Evolutionary conservation across 2,797 vertebrate species (phyloP).

Genomic region (Semaprochilodus insignis): DNA sequence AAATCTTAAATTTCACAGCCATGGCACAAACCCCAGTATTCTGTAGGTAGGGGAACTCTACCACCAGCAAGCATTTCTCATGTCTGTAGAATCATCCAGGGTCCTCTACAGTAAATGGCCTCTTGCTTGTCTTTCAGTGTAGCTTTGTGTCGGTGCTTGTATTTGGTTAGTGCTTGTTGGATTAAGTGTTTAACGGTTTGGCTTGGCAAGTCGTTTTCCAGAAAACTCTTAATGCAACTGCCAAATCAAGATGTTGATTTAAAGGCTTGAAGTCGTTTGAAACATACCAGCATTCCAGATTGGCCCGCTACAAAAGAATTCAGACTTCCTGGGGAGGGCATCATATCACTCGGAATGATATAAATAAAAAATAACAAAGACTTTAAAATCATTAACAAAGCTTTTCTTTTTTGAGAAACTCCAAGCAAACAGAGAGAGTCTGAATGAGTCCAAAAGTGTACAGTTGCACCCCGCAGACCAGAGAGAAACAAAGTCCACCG

Average conservation of each 20-base stretch:
- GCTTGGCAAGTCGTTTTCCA: conserved; percentile 6
- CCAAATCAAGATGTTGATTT: conserved; percentile 15
- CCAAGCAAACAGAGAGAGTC: conserved; percentile 31
- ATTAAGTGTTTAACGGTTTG: conserved; percentile 5
- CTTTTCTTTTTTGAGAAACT: conserved; percentile 24
- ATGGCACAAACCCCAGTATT: background rate
- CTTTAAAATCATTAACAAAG: conserved; percentile 25
- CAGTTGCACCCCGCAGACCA: conserved; percentile 34
- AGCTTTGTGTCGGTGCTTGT: background rate
- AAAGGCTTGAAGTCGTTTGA: conserved; percentile 22
- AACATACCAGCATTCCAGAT: conserved; percentile 30
- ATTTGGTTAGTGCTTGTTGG: background rate
- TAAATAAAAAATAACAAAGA: conserved; percentile 7
- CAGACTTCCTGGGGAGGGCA: conserved; percentile 6
- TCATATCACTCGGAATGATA: conserved; percentile 21
- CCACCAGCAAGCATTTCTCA: background rate
- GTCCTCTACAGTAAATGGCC: background rate
- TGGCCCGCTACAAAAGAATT: conserved; percentile 8
- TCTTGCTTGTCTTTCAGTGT: conserved; percentile 1
- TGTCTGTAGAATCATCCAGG: conserved; percentile 5
- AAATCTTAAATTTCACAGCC: background rate
- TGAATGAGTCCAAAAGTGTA: conserved; percentile 33
- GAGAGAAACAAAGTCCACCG: conserved; percentile 37
- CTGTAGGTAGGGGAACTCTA: background rate
- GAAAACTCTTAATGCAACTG: conserved; percentile 13